A percentile compares a stretch with the other conserved stretches of the same genome.
These are phyloP conservation scores for Rhagonycha lutea DNA, from an alignment of 2,888 invertebrate genomes.

Conservation along the genomic window DNA sequence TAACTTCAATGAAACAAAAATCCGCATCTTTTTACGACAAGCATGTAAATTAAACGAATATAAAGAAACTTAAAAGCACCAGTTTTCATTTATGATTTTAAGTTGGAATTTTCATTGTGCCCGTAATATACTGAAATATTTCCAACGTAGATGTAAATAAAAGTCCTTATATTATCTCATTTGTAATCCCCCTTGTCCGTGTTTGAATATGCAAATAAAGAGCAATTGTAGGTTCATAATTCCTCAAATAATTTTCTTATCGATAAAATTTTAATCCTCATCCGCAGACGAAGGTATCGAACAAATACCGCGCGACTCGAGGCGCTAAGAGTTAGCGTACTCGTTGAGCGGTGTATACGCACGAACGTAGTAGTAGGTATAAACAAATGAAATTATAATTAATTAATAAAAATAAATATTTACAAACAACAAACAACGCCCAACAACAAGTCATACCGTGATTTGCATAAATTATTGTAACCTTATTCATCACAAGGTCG, in stretches of 20 bases:
- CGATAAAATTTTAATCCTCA: not conserved
- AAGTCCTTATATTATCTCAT: not conserved
- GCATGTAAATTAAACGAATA: not conserved
- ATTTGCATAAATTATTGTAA: constrained; percentile 2
- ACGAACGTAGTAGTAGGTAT: no score
- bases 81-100: not conserved
- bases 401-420: not conserved
- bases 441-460: not conserved
- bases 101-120: not conserved
- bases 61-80: not conserved
- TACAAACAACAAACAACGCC: not conserved
- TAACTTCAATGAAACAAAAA: not conserved
- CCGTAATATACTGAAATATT: not conserved
- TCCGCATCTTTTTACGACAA: not conserved
- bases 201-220: constrained; percentile 1
- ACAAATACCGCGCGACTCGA: not conserved
- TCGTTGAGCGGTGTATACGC: not conserved
- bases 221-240: not conserved
- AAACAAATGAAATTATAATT: not conserved
- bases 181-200: constrained; percentile 2
- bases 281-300: not conserved
- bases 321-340: not conserved
- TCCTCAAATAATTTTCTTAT: not conserved
- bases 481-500: constrained; percentile 11
- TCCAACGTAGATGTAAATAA: not conserved